These are phyloP conservation scores for Ostrea denselamellosa DNA, from an alignment of 1,140 invertebrate species.

Conservation along the genomic window DNA sequence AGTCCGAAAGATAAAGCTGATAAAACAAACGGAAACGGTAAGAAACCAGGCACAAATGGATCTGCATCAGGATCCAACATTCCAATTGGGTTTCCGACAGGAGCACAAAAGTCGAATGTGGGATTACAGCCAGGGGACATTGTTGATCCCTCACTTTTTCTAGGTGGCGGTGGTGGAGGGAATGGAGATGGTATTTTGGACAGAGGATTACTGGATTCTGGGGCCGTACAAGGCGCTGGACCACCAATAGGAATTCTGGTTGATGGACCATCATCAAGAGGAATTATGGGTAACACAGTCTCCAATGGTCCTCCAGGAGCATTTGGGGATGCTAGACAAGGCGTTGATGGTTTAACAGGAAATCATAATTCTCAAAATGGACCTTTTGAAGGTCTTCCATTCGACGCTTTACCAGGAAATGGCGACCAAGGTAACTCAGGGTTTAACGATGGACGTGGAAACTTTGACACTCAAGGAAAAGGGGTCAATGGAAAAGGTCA, in stretches of 20 bases:
- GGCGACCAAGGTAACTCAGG: neutral
- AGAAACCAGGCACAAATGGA: neutral
- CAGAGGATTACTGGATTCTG: neutral
- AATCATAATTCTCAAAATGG: constrained; percentile 11
- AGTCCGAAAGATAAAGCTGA: neutral
- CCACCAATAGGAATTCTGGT: neutral
- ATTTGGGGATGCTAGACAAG: neutral
- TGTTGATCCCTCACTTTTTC: neutral
- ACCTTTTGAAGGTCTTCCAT: neutral
- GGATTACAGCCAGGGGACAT: neutral
- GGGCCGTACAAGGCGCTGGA: neutral
- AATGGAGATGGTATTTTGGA: neutral
- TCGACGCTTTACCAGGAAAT: neutral
- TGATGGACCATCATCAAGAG: neutral
- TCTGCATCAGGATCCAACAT: neutral
- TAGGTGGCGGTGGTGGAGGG: neutral
- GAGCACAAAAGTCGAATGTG: neutral
- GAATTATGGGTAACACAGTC: neutral
- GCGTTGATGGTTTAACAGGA: neutral
- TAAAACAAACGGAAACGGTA: neutral
- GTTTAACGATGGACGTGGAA: neutral
- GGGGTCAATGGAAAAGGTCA: neutral
- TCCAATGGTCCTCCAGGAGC: neutral
- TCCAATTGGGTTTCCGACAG: neutral
- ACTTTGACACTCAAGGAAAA: neutral